phyloP scores from a whole-genome alignment of 2,888 invertebrate species.

The Chromoteleia sp. region DNA sequence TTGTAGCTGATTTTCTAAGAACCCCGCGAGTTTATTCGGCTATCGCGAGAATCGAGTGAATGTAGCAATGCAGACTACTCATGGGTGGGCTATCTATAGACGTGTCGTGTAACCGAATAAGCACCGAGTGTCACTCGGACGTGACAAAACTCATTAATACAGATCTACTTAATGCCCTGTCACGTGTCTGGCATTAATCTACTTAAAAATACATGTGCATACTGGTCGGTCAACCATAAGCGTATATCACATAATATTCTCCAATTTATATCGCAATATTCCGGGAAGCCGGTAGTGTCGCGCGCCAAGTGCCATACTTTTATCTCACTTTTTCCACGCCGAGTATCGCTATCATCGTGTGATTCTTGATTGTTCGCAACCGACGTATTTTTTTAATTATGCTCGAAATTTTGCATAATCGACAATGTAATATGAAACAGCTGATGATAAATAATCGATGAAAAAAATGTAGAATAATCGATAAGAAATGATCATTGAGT shows the following conservation, averaged over 20 bases:
- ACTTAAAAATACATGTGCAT: slow-evolving; percentile 77
- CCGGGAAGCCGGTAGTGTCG: slow-evolving; percentile 22
- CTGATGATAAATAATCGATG: too few species aligned
- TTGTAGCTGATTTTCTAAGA: slow-evolving; percentile 68
- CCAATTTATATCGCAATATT: slow-evolving; percentile 63
- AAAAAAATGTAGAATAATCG: too few species aligned
- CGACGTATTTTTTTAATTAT: too few species aligned
- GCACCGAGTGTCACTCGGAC: slow-evolving; percentile 83
- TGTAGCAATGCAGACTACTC: slow-evolving; percentile 77
- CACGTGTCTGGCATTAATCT: slow-evolving; percentile 83
- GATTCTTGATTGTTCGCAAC: too few species aligned
- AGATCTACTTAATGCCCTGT: slow-evolving; percentile 84
- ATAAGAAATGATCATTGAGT: too few species aligned
- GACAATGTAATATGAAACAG: too few species aligned
- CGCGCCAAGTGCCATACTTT: slow-evolving; percentile 11
- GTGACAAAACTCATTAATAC: slow-evolving; percentile 84
- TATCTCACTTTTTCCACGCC: slow-evolving; percentile 8
- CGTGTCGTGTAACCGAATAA: slow-evolving; percentile 82
- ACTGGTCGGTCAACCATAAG: slow-evolving; percentile 66
- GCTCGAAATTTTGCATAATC: too few species aligned
- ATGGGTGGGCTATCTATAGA: slow-evolving; percentile 84
- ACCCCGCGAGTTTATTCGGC: slow-evolving; percentile 67
- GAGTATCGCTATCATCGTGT: slow-evolving; percentile 9
- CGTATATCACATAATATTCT: slow-evolving; percentile 69
- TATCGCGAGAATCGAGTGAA: slow-evolving; percentile 72